Conservation (phyloP, 2,888 invertebrate genomes). For the Eupelmus urozonus region DNA sequence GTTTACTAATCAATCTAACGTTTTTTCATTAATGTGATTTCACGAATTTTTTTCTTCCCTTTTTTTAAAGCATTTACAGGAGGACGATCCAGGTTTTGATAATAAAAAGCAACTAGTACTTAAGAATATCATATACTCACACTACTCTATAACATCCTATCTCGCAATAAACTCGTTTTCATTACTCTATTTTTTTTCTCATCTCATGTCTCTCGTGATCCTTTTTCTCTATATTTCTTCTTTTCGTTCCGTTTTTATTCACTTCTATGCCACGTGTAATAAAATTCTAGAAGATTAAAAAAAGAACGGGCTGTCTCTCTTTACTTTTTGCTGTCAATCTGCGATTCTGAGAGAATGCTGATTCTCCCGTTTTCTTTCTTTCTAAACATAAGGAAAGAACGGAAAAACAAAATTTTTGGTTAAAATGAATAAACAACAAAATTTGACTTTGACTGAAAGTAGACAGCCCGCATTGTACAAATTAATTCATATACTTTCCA, state of each 20-base stretch:
- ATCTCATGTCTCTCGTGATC: conserved; percentile 72
- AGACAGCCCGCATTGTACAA: conserved; percentile 58
- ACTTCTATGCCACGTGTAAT: conserved; percentile 72
- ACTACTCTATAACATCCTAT: conserved; percentile 66
- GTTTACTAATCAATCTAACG: conserved; percentile 64
- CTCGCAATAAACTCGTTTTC: conserved; percentile 70
- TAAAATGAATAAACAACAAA: neutral
- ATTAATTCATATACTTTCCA: conserved; percentile 53
- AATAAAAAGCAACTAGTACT: conserved; percentile 71
- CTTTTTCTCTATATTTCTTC: conserved; percentile 61
- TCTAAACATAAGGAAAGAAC: too few relatives aligned
- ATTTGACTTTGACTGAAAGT: neutral
- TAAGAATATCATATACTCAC: conserved; percentile 71
- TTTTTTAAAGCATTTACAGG: conserved; percentile 77
- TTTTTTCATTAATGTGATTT: conserved; percentile 67
- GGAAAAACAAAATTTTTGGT: too few relatives aligned
- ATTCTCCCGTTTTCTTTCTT: too few relatives aligned
- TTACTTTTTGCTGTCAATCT: conserved; percentile 13
- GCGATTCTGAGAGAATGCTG: neutral
- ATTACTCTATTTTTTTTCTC: conserved; percentile 69
- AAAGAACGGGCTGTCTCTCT: conserved; percentile 56
- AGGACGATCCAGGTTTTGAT: conserved; percentile 77
- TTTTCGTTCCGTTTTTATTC: conserved; percentile 71
- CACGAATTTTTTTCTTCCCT: conserved; percentile 74
- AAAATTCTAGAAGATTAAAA: conserved; percentile 51